A percentile compares a stretch with the other conserved stretches of the same genome.
These are phyloP conservation scores for Agrotis segetum DNA, from an alignment of 2,888 invertebrate genomes.

Conservation along the genomic window DNA sequence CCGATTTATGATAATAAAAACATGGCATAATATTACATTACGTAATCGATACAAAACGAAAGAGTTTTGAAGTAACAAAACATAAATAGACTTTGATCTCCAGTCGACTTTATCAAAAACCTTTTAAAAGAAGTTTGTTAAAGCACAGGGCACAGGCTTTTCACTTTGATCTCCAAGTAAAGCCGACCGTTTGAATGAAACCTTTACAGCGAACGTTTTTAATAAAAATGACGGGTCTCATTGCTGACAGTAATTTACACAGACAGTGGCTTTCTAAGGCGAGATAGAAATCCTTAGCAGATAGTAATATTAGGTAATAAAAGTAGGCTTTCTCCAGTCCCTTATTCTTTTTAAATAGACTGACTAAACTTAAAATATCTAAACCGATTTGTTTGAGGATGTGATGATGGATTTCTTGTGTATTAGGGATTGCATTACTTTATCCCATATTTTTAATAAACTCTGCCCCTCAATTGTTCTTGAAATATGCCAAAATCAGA, in stretches of 20 bases:
- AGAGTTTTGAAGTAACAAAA: background rate
- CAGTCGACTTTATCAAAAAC: background rate
- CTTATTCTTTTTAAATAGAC: conserved; percentile 11
- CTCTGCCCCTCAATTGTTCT: background rate
- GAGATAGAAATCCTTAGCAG: conserved; percentile 52
- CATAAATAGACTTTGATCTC: background rate
- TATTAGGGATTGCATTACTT: too few species aligned
- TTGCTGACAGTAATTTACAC: conserved; percentile 31
- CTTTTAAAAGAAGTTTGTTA: conserved; percentile 1
- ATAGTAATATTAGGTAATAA: conserved; percentile 43
- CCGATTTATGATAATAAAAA: conserved; percentile 47
- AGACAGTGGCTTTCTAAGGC: conserved; percentile 55
- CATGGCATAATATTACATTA: conserved; percentile 33
- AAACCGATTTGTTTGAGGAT: background rate
- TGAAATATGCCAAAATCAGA: background rate
- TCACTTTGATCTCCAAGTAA: conserved; percentile 3
- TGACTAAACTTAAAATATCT: background rate
- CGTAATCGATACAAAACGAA: conserved; percentile 10
- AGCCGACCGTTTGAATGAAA: conserved; percentile 24
- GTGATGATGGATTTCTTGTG: too few species aligned
- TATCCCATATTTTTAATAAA: background rate
- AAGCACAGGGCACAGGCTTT: background rate
- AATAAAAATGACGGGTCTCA: conserved; percentile 29
- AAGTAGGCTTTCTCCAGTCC: conserved; percentile 27
- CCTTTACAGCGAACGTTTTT: conserved; percentile 10